Evolutionary conservation across 2,888 invertebrate species (phyloP), one percentile per base, ranked within the genome.

Genomic region (Ptilodon capucinus): DNA sequence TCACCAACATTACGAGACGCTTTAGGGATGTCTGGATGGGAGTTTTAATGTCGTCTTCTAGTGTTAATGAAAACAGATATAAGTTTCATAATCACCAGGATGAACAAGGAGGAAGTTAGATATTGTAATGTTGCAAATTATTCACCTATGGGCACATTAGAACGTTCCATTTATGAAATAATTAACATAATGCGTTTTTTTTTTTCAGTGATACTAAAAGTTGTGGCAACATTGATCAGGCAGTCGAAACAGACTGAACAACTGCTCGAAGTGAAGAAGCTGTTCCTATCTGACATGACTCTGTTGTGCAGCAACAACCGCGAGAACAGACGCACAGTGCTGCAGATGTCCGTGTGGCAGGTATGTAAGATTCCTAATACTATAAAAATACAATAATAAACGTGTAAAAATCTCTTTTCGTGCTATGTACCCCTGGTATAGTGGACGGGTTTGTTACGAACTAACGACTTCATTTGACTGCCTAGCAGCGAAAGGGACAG

Each of bases 311-410:
- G 97, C 79, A 98, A 98, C 82, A 99, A 98, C 83, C 93, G 98
- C 11, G 99, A 99, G 81, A 99, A 99, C 85, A 91, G 99, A 42
- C 93, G 99, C 69, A 99, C 98, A 0, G 98, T 99, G 11, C 92
- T 99, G 35, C 99, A 99, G 91, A 99, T 99, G 99, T 99, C 99
- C 0, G 99, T 99, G 0, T 99, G 99, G 99, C 97, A 97, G 86
- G 99, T 80, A 30, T 18, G 58, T 16, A 8, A 25, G 8, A 25
- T 25, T 25, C 8, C 9, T 8, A 8, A 25, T 25, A 8, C 23
- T 25, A 25, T 25, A 9, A n/a, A n/a, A n/a, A n/a, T 8, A 1
- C 1, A 25, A 36, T 43, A 1, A 0, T 32, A 14, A 11, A 38
- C 9, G 14, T 14, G 0, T 4, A n/a, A 5, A 3, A 5, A 38